A percentile compares a stretch with the other conserved stretches of the same genome.
Conservation (phyloP, 2,888 invertebrate genomes). For the Dinocampus coccinellae region DNA sequence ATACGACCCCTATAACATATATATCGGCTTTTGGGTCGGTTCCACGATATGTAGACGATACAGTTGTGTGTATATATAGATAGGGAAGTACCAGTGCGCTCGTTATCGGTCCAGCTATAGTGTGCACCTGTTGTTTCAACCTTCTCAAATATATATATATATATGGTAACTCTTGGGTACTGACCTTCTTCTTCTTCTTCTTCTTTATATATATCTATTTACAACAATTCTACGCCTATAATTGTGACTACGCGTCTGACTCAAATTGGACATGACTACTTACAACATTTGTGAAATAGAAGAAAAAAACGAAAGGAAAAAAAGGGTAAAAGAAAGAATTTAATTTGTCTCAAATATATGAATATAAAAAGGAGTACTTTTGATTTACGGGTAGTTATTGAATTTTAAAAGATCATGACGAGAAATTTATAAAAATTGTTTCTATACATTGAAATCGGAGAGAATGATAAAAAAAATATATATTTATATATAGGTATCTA, state of each 20-base stretch:
- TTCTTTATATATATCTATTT: background rate
- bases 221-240: background rate
- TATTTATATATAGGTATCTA: background rate
- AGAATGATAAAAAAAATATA: background rate
- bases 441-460: slow-evolving; percentile 28
- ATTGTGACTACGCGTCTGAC: background rate
- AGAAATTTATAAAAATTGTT: slow-evolving; percentile 46
- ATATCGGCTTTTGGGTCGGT: slow-evolving; percentile 1
- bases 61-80: slow-evolving; percentile 2
- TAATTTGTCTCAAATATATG: background rate
- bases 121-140: slow-evolving; percentile 61
- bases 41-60: background rate
- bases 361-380: slow-evolving; percentile 7
- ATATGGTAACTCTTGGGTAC: background rate
- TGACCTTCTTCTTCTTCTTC: background rate
- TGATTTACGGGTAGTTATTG: slow-evolving; percentile 1
- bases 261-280: background rate
- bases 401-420: slow-evolving; percentile 51
- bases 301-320: background rate
- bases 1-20: slow-evolving; percentile 18
- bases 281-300: no score
- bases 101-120: slow-evolving; percentile 47
- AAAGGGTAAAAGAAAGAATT: slow-evolving; percentile 34
- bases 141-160: slow-evolving; percentile 41
- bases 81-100: slow-evolving; percentile 39